phyloP scores from a whole-genome alignment of 2,113 vertebrate genomes.

The Lamprologus callipterus region DNA sequence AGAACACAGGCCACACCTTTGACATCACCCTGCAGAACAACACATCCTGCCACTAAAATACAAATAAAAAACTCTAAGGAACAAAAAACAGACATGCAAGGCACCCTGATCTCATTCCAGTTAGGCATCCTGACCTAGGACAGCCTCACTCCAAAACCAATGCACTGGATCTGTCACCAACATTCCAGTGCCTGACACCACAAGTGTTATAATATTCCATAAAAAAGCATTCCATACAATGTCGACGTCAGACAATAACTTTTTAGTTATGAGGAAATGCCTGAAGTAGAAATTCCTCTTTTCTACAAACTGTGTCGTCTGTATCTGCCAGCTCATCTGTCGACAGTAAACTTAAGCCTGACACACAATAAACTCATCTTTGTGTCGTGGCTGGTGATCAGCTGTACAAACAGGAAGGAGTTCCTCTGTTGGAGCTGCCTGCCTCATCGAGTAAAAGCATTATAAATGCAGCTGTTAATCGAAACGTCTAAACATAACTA shows the following conservation, averaged over 20 bases:
- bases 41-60: neutral
- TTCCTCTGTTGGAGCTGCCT: neutral
- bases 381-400: neutral
- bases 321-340: neutral
- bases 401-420: neutral
- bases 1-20: neutral
- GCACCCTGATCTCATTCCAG: neutral
- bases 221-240: neutral
- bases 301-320: neutral
- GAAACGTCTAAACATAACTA: neutral
- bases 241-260: neutral
- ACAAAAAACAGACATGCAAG: neutral
- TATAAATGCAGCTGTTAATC: neutral
- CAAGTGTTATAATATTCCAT: neutral
- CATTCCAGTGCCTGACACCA: neutral
- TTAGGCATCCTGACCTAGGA: neutral
- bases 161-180: neutral
- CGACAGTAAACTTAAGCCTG: neutral
- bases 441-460: neutral
- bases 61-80: neutral
- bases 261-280: neutral
- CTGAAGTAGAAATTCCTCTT: neutral
- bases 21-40: neutral
- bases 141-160: neutral
- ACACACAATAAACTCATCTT: neutral